Evolutionary conservation across 2,888 invertebrate genomes (phyloP), one percentile per base, ranked within the genome.

Genomic region (Sarcophaga subvicina): DNA sequence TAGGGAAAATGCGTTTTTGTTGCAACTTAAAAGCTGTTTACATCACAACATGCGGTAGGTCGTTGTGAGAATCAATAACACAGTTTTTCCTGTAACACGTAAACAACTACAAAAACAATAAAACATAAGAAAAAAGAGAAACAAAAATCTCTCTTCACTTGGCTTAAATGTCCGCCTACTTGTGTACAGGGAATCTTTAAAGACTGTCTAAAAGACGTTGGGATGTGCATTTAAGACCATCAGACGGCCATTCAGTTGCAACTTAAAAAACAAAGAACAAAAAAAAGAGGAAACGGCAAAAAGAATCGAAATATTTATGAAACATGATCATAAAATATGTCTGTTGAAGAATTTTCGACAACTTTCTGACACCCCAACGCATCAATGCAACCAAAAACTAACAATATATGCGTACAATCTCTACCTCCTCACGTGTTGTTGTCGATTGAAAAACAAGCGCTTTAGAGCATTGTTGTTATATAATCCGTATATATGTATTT

Each of bases 41-140:
- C 78, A 71, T 76, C 87, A 81, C 87, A 85, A 87, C 87, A 87
- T 87, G 87, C 84, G 87, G 87, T 87, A 87, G 87, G 87, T 87
- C 85, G 87, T 85, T 87, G 81, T 37, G 67, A 75, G 71, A 81
- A 85, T 60, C 87, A 79, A 85, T 81, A 87, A 87, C 87, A 87
- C 81, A 87, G 81, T 76, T 87, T 87, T 87, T 71, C 67, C 81
- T 82, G 84, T 85, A 85, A 82, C 47, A 67, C 59, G 49, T 25
- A 71, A 75, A 64, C 25, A 69, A 70, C 11, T 25, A 25, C 22
- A 22, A 60, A 71, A 77, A 63, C 20, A 69, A 64, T 63, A 62
- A 69, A 69, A 66, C 22, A 4, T 69, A 20, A 37, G 12, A 76
- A 79, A 77, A 17, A 49, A 83, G 72, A 80, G 49, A 75, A 78